Percentiles rank a stretch among this genome's conserved stretches.
phyloP scores from a whole-genome alignment of 2,113 vertebrate species.

The Narcine bancroftii region DNA sequence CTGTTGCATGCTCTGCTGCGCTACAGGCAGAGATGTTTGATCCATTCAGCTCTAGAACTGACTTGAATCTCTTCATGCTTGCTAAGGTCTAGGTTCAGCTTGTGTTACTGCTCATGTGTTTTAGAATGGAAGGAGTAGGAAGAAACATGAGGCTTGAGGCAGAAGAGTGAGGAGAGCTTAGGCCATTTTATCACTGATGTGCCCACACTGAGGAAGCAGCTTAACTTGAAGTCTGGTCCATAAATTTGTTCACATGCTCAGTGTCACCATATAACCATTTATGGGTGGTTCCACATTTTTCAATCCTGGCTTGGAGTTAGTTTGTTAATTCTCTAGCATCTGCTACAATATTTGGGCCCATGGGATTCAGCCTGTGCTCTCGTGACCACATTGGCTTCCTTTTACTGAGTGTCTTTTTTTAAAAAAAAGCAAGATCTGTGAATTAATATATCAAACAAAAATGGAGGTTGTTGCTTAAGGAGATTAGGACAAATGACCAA shows the following conservation, averaged over 20 bases:
- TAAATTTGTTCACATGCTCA: too few species aligned
- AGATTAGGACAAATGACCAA: too few species aligned
- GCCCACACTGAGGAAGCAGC: not conserved
- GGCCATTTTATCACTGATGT: not conserved
- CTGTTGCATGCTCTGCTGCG: slow-evolving; percentile 10
- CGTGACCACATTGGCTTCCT: not conserved
- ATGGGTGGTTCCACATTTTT: too few species aligned
- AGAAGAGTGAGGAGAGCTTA: not conserved
- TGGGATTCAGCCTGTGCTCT: not conserved
- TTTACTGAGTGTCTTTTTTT: too few species aligned
- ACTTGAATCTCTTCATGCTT: not conserved
- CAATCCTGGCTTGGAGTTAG: not conserved
- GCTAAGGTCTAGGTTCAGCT: not conserved
- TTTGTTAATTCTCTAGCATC: not conserved
- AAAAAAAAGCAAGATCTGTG: too few species aligned
- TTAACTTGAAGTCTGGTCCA: not conserved
- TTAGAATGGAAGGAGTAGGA: not conserved
- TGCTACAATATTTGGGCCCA: not conserved
- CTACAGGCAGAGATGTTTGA: not conserved
- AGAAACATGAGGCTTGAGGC: not conserved
- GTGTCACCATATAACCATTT: not conserved
- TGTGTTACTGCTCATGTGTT: not conserved
- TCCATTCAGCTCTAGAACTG: not conserved
- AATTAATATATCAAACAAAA: too few species aligned
- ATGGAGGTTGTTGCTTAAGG: too few species aligned